Evolutionary conservation across 2,113 vertebrate species (phyloP).

Genomic region (Sitta europaea): DNA sequence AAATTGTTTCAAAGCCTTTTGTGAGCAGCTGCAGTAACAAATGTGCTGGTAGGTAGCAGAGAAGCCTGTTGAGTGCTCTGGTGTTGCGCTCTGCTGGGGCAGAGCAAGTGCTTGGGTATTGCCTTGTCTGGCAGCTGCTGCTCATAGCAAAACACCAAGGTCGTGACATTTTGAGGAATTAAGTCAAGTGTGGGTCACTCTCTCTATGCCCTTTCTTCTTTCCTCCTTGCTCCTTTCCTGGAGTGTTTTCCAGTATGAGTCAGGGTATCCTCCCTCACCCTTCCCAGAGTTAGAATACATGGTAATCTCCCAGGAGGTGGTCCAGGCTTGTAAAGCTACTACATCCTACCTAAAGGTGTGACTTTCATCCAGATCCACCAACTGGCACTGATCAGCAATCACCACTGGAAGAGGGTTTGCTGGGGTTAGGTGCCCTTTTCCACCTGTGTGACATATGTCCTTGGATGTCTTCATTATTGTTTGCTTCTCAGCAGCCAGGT

Average conservation of each 20-base stretch:
- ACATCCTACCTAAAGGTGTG: background rate
- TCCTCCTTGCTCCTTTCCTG: background rate
- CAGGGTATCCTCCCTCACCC: background rate
- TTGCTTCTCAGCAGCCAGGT: background rate
- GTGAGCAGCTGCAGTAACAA: background rate
- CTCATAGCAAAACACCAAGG: background rate
- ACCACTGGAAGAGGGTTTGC: background rate
- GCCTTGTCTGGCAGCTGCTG: background rate
- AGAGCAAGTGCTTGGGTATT: fast-evolving
- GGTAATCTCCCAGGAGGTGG: background rate
- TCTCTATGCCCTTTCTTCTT: background rate
- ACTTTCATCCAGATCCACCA: background rate
- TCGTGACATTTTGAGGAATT: background rate
- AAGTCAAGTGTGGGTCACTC: background rate
- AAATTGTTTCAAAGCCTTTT: background rate
- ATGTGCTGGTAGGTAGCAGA: background rate
- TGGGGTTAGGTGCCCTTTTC: background rate
- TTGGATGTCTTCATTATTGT: background rate
- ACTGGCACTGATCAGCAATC: fast-evolving
- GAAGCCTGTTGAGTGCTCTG: fast-evolving
- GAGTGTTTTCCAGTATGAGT: background rate
- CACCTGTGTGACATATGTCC: fast-evolving
- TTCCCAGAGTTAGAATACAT: background rate
- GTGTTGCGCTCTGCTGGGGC: background rate
- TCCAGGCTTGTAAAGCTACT: background rate